phyloP scores from a whole-genome alignment of 2,888 invertebrate species.

The Drepana falcataria region DNA sequence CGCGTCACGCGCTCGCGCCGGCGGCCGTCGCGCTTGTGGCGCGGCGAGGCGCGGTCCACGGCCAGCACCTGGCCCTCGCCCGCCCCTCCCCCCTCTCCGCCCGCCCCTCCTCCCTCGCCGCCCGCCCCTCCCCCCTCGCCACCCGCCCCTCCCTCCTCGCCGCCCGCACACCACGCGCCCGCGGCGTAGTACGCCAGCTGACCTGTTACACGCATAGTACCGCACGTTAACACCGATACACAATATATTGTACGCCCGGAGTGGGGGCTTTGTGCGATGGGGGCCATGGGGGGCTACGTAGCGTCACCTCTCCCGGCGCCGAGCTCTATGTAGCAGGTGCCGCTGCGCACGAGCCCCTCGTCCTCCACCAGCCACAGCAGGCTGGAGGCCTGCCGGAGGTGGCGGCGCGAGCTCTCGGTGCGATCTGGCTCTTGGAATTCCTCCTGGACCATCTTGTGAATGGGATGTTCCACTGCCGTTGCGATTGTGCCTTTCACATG shows the following conservation, averaged over 20 bases:
- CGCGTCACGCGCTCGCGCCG: constrained; percentile 43
- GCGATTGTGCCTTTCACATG: constrained; percentile 43
- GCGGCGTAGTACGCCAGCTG: constrained; percentile 89
- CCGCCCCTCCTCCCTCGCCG: not conserved
- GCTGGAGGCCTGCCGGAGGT: constrained; percentile 88
- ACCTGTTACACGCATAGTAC: constrained; percentile 60
- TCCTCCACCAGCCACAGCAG: constrained; percentile 84
- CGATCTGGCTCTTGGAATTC: constrained; percentile 68
- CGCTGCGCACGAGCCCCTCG: constrained; percentile 76
- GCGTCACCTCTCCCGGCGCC: constrained; percentile 91
- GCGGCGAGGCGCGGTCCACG: constrained; percentile 88
- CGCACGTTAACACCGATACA: not conserved
- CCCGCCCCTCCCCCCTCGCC: constrained; percentile 36
- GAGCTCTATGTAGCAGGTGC: constrained; percentile 89
- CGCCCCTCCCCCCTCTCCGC: constrained; percentile 36
- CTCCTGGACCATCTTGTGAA: constrained; percentile 40
- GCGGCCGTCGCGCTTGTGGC: constrained; percentile 86
- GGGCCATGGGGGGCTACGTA: no score
- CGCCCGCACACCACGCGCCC: constrained; percentile 70
- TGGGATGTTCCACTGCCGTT: constrained; percentile 32
- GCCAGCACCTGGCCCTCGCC: constrained; percentile 80
- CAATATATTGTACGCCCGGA: not conserved
- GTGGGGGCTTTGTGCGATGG: no score
- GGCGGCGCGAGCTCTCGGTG: constrained; percentile 82
- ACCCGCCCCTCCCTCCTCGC: no score